These are phyloP conservation scores for Macrobrachium rosenbergii DNA, from an alignment of 1,140 invertebrate genomes.

Conservation along the genomic window DNA sequence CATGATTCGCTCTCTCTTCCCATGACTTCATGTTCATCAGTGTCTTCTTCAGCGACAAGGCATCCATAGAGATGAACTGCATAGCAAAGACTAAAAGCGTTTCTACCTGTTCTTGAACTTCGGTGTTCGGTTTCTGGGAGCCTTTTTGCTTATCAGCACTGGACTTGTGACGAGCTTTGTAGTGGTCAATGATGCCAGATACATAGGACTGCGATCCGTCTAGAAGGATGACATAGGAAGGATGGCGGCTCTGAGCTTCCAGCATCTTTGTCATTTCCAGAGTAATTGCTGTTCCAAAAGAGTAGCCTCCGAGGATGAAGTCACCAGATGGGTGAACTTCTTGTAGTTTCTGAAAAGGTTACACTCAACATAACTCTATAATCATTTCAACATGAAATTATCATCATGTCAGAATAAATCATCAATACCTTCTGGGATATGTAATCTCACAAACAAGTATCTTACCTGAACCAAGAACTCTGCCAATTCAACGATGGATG, in stretches of 20 bases:
- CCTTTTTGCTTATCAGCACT: constrained; percentile 67
- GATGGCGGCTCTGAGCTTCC: constrained; percentile 78
- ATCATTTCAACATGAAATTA: too few species aligned
- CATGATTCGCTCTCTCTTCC: constrained; percentile 69
- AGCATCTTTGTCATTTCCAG: constrained; percentile 93
- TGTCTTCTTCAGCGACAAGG: constrained; percentile 75
- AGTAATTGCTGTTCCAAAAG: constrained; percentile 91
- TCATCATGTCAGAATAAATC: too few species aligned
- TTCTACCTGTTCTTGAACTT: constrained; percentile 75
- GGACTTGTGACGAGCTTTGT: constrained; percentile 74
- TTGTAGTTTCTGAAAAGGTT: constrained; percentile 77
- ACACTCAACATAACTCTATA: background rate
- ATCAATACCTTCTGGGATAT: too few species aligned
- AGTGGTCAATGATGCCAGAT: constrained; percentile 80
- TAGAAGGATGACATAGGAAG: constrained; percentile 81
- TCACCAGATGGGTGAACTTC: constrained; percentile 85
- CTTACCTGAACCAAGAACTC: constrained; percentile 80
- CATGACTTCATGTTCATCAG: constrained; percentile 68
- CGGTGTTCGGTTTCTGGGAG: constrained; percentile 28
- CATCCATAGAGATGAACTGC: constrained; percentile 84
- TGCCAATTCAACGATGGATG: constrained; percentile 82
- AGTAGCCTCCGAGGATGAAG: constrained; percentile 92
- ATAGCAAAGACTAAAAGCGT: constrained; percentile 85
- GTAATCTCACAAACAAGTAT: constrained; percentile 39
- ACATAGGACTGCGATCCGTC: constrained; percentile 95